Evolutionary conservation across 2,888 invertebrate species (phyloP).

Genomic region (Machimus rusticus): DNA sequence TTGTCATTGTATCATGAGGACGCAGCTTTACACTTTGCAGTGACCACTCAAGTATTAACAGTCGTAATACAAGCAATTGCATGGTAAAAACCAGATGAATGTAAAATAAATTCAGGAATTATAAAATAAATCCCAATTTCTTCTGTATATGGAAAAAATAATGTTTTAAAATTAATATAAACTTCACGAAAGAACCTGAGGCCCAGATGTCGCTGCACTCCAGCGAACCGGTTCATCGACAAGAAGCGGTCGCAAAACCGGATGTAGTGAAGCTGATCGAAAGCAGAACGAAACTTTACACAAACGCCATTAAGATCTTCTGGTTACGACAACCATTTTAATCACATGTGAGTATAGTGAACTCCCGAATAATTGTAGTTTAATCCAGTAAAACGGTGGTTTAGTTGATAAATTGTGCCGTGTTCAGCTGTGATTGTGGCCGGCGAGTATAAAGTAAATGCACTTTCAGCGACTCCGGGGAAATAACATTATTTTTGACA

Average conservation of each 20-base stretch:
- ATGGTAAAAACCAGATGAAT: neutral
- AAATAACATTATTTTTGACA: constrained; percentile 7
- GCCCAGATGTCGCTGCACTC: neutral
- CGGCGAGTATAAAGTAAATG: neutral
- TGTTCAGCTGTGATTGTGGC: neutral
- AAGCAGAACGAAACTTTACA: constrained; percentile 36
- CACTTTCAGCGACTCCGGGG: neutral
- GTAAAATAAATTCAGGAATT: neutral
- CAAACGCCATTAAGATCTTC: constrained; percentile 38
- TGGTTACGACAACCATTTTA: constrained; percentile 87
- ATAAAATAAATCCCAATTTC: too few species aligned
- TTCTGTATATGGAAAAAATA: neutral
- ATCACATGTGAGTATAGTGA: constrained; percentile 82
- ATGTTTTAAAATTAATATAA: neutral
- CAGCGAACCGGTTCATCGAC: neutral
- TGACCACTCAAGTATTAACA: too few species aligned
- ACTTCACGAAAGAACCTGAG: neutral
- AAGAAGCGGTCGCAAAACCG: constrained; percentile 12
- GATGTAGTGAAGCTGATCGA: constrained; percentile 29
- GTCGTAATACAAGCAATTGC: too few species aligned
- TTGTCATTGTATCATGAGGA: too few species aligned
- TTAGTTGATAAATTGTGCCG: constrained; percentile 4
- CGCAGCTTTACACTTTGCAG: too few species aligned
- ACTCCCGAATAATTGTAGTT: constrained; percentile 42
- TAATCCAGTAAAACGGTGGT: constrained; percentile 28